Base-by-base conservation (phyloP, 2,113 vertebrate genomes). In the Plecotus auritus region DNA sequence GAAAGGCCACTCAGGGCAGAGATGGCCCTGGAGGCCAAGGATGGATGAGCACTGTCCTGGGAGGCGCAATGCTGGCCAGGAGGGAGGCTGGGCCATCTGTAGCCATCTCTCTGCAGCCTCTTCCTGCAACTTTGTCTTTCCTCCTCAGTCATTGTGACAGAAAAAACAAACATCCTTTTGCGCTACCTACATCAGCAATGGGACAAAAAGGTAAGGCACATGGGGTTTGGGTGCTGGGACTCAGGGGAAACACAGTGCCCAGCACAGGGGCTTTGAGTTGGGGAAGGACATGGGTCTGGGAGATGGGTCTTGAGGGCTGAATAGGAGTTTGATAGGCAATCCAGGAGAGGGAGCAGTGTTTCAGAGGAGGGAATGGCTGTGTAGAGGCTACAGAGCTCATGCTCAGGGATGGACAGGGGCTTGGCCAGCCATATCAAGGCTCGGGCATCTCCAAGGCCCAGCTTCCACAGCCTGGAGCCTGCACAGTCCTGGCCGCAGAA, bases 111-210 rank as follows among this genome's bases (percentile, higher is more conserved):
- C 42, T 35, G 59, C 45, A 13, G 42, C 35, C 14, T 40, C 35
- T 83, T 67, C 69, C 92, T n/a, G 22, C 13, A 1, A 80, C 54
- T 85, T 88, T 76, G 76, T 96, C 40, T 96, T 45, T 89, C 89
- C 90, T 89, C 10, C 32, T 32, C 97, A 99, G 99, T 99, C 96
- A 99, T 99, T 8, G 99, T 99, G 88, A 99, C 99, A 98, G 99
- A 99, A 98, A 99, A 99, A 98, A 99, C 99, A 76, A 99, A 99
- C 96, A 99, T 99, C 86, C 99, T 99, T 54, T 97, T 99, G 97
- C 98, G 99, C 95, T 99, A 99, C 97, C 98, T 99, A 92, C 99
- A 99, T 96, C 99, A 99, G 97, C 99, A 99, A 97, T 99, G 99
- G 99, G 99, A 99, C 98, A 99, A 99, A 98, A 99, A 99, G 99